Conservation (phyloP, 2,113 vertebrate genomes). For the Corythornis madagascariensis region DNA sequence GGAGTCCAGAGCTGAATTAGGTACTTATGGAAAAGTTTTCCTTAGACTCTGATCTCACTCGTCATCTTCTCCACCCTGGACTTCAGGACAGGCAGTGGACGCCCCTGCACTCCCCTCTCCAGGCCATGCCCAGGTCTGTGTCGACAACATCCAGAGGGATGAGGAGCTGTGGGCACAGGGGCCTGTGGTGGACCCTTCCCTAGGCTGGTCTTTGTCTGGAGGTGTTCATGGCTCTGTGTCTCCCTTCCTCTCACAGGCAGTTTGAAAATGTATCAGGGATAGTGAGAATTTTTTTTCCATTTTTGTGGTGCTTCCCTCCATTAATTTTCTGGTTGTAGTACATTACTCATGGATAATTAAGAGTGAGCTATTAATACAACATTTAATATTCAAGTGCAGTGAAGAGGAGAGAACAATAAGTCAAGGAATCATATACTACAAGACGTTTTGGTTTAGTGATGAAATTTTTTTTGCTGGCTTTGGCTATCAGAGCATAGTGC, state of each 20-base stretch:
- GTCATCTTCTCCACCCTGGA: neutral
- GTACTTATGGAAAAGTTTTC: neutral
- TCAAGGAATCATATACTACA: slow-evolving; percentile 64
- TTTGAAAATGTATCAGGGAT: slow-evolving; percentile 23
- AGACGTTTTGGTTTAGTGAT: slow-evolving; percentile 48
- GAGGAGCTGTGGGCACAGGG: rapidly evolving
- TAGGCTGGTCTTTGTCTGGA: neutral
- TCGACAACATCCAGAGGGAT: neutral
- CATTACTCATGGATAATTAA: slow-evolving; percentile 86
- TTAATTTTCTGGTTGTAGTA: slow-evolving; percentile 79
- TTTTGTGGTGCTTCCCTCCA: slow-evolving; percentile 77
- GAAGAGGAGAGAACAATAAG: slow-evolving; percentile 77
- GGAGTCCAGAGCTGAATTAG: neutral
- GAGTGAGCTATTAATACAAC: slow-evolving; percentile 83
- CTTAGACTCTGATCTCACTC: neutral
- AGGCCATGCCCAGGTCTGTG: neutral
- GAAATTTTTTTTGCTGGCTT: slow-evolving; percentile 31
- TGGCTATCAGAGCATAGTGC: slow-evolving; percentile 47
- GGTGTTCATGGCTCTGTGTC: neutral
- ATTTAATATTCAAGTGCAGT: slow-evolving; percentile 81
- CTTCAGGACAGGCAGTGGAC: neutral
- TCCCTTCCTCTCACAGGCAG: neutral
- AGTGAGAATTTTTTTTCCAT: slow-evolving; percentile 59
- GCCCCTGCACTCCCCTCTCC: neutral
- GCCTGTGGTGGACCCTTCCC: neutral